phyloP scores from a whole-genome alignment of 2,888 invertebrate species.

The Patella depressa region DNA sequence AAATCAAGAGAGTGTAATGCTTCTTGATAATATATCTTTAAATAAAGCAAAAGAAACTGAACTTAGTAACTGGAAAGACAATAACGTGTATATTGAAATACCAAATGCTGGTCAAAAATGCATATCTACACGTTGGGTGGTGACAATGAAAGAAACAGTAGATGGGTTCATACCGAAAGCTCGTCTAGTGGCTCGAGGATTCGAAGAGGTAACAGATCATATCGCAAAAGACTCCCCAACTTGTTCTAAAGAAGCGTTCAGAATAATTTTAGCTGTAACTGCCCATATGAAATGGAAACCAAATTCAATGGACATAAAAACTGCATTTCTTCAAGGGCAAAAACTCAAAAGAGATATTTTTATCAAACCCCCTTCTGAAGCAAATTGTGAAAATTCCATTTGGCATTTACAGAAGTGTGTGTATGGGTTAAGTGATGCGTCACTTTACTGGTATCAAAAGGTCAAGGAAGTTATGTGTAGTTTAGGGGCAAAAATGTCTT shows the following conservation, averaged over 20 bases:
- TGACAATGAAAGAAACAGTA: conserved; percentile 13
- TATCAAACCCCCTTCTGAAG: conserved; percentile 3
- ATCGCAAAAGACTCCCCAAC: conserved; percentile 22
- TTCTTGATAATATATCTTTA: conserved; percentile 11
- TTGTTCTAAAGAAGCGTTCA: conserved; percentile 17
- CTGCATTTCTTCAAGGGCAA: conserved; percentile 20
- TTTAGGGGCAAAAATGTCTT: background rate
- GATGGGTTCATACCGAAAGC: conserved; percentile 16
- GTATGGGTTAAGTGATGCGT: conserved; percentile 5
- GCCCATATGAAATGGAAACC: conserved; percentile 13
- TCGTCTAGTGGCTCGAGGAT: conserved; percentile 25
- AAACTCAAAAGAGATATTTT: background rate
- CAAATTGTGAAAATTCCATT: background rate
- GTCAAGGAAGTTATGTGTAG: background rate
- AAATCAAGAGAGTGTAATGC: conserved; percentile 11
- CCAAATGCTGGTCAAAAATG: conserved; percentile 17
- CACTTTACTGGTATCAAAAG: background rate
- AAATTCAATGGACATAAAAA: conserved; percentile 23
- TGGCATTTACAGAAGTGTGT: conserved; percentile 6
- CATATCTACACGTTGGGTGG: conserved; percentile 19
- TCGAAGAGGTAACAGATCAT: conserved; percentile 18
- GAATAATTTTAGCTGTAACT: conserved; percentile 18
- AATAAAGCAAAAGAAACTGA: conserved; percentile 18
- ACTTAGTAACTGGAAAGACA: conserved; percentile 19
- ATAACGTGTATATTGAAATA: conserved; percentile 19